These are phyloP conservation scores for Sesamia inferens DNA, from an alignment of 2,888 invertebrate genomes.

Conservation along the genomic window DNA sequence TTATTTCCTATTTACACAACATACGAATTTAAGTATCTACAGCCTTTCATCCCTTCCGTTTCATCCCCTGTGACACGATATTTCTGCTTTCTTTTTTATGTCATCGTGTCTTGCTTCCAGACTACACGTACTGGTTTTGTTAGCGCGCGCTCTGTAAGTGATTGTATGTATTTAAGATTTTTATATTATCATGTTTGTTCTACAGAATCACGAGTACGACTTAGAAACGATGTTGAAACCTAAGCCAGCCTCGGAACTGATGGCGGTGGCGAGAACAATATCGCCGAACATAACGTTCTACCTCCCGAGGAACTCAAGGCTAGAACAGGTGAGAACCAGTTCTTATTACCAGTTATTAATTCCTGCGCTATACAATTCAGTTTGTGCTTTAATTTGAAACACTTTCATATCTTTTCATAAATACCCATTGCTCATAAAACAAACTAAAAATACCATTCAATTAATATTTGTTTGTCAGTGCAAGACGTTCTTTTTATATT, in stretches of 20 bases:
- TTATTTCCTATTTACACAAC: no score
- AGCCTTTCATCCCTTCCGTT: no score
- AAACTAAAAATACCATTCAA: no score
- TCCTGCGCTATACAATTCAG: no score
- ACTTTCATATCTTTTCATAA: background rate
- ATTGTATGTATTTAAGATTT: background rate
- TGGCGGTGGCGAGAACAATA: conserved; percentile 91
- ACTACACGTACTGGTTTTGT: no score
- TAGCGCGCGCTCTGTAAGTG: background rate
- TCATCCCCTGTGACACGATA: no score
- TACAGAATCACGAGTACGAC: conserved; percentile 90
- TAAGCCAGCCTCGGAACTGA: conserved; percentile 93
- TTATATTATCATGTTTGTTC: background rate
- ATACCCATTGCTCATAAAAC: no score
- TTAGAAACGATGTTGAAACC: conserved; percentile 93
- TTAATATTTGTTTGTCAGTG: background rate
- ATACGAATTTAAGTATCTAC: no score
- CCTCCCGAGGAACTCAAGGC: conserved; percentile 96
- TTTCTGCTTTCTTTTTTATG: no score
- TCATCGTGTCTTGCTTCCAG: no score
- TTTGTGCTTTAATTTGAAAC: no score
- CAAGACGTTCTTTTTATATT: conserved; percentile 37
- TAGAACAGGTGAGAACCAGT: conserved; percentile 92
- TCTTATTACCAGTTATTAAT: background rate
- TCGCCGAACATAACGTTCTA: conserved; percentile 95